These are phyloP conservation scores for Whitmania pigra DNA, from an alignment of 1,140 invertebrate species.

Conservation along the genomic window DNA sequence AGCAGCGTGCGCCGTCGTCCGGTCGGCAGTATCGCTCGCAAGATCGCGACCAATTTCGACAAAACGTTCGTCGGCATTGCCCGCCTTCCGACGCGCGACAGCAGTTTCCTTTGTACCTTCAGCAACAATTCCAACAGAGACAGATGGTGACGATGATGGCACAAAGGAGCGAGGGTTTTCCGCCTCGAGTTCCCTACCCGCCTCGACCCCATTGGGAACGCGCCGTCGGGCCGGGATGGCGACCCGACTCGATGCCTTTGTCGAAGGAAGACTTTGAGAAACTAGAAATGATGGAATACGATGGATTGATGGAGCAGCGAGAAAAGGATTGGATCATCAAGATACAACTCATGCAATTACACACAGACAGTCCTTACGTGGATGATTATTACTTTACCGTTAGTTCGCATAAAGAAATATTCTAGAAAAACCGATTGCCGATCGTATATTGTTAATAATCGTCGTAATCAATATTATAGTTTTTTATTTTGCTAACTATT, in stretches of 20 bases:
- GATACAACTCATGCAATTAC: conserved; percentile 73
- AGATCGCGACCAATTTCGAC: background rate
- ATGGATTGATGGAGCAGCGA: conserved; percentile 72
- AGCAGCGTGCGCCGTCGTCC: background rate
- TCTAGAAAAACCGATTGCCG: conserved; percentile 8
- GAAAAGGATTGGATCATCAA: conserved; percentile 87
- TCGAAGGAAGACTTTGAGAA: background rate
- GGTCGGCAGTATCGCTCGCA: background rate
- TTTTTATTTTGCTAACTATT: background rate
- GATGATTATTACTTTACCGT: conserved; percentile 47
- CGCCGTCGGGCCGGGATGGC: background rate
- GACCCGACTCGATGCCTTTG: background rate
- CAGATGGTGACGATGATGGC: conserved; percentile 16
- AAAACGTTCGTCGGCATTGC: background rate
- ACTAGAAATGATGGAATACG: conserved; percentile 59
- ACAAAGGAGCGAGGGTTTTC: background rate
- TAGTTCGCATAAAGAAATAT: conserved; percentile 24
- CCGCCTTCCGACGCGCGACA: background rate
- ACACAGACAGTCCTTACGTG: conserved; percentile 44
- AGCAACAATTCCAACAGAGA: conserved; percentile 19
- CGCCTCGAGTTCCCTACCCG: background rate
- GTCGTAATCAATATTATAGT: background rate
- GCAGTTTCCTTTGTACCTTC: conserved; percentile 14
- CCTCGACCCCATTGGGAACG: background rate
- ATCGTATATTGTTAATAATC: background rate